Evolutionary conservation across 2,113 vertebrate genomes (phyloP).

Genomic region (Gymnobelideus leadbeateri): DNA sequence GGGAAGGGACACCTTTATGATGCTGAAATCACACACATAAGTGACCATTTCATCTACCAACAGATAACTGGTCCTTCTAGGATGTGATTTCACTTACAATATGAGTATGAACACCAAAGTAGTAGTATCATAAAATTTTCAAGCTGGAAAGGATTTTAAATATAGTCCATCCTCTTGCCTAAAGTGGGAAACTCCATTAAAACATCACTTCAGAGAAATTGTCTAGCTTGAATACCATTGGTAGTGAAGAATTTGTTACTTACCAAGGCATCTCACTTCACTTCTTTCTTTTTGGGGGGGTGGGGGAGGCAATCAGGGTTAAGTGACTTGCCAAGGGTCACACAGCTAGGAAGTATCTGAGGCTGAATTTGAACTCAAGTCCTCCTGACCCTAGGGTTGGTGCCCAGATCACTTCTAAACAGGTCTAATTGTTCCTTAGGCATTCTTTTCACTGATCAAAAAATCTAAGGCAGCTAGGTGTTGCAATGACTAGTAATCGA

Average conservation of each 20-base stretch:
- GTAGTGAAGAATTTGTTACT: background rate
- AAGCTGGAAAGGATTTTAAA: background rate
- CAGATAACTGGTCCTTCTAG: background rate
- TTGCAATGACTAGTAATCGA: background rate
- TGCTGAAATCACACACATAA: constrained; percentile 1
- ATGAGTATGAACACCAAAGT: background rate
- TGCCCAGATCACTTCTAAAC: background rate
- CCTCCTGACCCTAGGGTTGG: too few species aligned
- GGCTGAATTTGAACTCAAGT: too few species aligned
- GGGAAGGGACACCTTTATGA: background rate
- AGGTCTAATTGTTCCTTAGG: background rate
- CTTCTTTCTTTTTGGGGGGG: background rate
- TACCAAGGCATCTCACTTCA: background rate
- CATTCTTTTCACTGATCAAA: background rate
- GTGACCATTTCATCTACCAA: background rate
- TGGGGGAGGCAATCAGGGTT: too few species aligned
- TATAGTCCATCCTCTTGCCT: background rate
- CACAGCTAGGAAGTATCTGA: too few species aligned
- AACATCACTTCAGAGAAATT: background rate
- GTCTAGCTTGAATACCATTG: background rate
- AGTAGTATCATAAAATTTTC: background rate
- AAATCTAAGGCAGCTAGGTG: background rate
- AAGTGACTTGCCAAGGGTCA: too few species aligned
- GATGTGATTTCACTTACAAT: background rate
- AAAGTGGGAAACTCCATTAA: background rate